A percentile compares a stretch with the other conserved stretches of the same genome.
phyloP scores from a whole-genome alignment of 2,113 vertebrate species.

The Spheniscus mendiculus region DNA sequence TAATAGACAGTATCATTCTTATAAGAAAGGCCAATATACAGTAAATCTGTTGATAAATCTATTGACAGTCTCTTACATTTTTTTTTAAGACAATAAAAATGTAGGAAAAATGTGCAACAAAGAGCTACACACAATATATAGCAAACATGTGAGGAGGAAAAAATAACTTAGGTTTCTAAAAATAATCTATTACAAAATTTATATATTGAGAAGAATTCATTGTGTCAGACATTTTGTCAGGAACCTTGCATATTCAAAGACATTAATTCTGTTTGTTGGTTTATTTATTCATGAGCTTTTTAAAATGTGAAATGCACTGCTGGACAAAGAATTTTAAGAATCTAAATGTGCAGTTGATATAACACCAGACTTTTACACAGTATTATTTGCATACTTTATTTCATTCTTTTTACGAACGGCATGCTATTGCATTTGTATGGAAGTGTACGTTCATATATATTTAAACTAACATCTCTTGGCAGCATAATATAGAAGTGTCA shows the following conservation, averaged over 20 bases:
- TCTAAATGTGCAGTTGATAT: neutral
- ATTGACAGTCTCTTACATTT: neutral
- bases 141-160: neutral
- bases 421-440: neutral
- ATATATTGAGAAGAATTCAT: neutral
- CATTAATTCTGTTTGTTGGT: neutral
- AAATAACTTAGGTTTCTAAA: neutral
- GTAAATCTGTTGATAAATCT: neutral
- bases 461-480: conserved; percentile 19
- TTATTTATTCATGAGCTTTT: neutral
- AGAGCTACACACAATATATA: neutral
- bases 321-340: neutral
- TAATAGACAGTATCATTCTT: neutral
- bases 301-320: neutral
- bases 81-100: neutral
- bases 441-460: neutral
- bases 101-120: neutral
- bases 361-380: neutral
- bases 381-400: neutral
- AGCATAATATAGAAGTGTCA: neutral
- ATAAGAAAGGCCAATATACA: neutral
- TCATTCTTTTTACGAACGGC: neutral
- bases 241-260: neutral
- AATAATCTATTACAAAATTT: neutral
- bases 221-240: neutral